Evolutionary conservation across 2,888 invertebrate species (phyloP), one percentile per base, ranked within the genome.

Genomic region (Drosophila engyochracea): DNA sequence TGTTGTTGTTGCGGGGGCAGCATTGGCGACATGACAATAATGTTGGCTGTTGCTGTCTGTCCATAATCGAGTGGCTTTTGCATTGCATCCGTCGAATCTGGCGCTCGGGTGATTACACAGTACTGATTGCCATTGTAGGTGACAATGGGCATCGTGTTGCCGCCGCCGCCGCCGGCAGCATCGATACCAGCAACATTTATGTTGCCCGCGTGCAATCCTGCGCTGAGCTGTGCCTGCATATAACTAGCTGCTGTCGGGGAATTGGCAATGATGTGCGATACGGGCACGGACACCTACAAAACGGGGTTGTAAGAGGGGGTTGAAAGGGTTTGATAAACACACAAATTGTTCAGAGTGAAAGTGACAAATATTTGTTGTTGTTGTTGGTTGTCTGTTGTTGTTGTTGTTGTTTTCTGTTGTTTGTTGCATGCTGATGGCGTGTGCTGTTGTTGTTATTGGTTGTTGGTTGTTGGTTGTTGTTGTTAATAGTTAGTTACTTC

Each of bases 11-110:
- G 84, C 35, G 76, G 74, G 57, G 83, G 78, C 80, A 81, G 82
- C 90, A 90, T 90, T 41, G 92, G 92, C 76, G 92, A 92, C 92
- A 92, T 92, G n/a, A 92, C 89, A 73, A 92, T 92, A 30, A 92
- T 91, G 76, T 92, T 91, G 59, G 91, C 75, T 61, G 90, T 73
- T 53, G 76, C 59, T 33, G 68, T 68, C 52, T 86, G 84, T 60
- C 90, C 89, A 70, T 86, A 86, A 35, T 90, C 87, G 66, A 90
- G 73, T 19, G 85, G 78, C 79, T 87, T 87, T 70, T 89, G 89
- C 87, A 89, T 85, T 59, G 88, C 79, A 82, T 88, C 83, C 78
- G 47, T 47, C 25, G 91, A 76, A 74, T 91, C 92, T 52, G 92
- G 81, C 60, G 82, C 90, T 49, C 92, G 86, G 33, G 92, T 90